Evolutionary conservation across 2,888 invertebrate genomes (phyloP), one percentile per base, ranked within the genome.

Genomic region (Formica aserva): DNA sequence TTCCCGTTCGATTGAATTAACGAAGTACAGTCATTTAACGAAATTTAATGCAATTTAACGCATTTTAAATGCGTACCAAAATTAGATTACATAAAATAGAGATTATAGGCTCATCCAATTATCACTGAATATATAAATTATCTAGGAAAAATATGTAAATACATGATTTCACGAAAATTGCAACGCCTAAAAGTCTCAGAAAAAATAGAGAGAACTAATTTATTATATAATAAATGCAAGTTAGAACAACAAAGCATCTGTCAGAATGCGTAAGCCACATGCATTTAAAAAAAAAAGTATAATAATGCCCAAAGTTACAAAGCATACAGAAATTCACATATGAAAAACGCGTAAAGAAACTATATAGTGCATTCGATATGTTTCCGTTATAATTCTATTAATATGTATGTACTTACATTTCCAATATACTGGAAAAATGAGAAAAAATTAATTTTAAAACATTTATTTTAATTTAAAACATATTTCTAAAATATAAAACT

Each of bases 171-270:
- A 55, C 0, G 8, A 57, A 57, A 57, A 57, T 22, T 57, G 57
- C 5, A 57, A 57, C 55, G 38, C n/a, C n/a, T 5, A 2, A 71
- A 35, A 22, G 55, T 57, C 18, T 38, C 1, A 35, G 26, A 4
- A 15, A 32, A 52, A 8, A 57, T 26, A 57, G 38, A 22, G 69
- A 69, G 26, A 5, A 72, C 38, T 22, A 11, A 18, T 22, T 57
- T 71, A 71, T 71, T 38, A 18, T 18, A 38, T 38, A 55, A 71
- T 72, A 26, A 26, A 72, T 72, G 38, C 26, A 72, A 57, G 18
- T 38, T 57, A 18, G 1, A 72, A 71, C 18, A 8, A 55, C 11
- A 13, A 72, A 57, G 18, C 55, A 15, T 55, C 15, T 66, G 66
- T 45, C 71, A 71, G 55, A 35, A 55, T 8, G 29, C 35, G 11